Evolutionary conservation across 2,797 vertebrate genomes (phyloP).

Genomic region (Lepilemur septentrionalis): DNA sequence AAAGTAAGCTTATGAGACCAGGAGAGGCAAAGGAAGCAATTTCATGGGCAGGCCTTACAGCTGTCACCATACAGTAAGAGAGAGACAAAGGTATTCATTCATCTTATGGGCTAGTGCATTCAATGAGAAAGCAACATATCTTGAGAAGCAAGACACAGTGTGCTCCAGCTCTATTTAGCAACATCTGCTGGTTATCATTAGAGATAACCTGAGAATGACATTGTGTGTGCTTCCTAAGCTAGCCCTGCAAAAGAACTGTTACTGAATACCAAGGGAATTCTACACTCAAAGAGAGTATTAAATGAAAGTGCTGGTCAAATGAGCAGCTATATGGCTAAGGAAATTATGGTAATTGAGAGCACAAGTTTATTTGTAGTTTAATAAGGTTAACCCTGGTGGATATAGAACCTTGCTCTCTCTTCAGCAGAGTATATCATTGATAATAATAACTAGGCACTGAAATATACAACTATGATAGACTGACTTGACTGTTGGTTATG

Average conservation of each 20-base stretch:
- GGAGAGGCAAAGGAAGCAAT: neutral
- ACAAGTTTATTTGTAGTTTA: neutral
- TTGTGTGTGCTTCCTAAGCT: neutral
- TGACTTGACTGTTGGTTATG: neutral
- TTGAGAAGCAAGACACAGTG: neutral
- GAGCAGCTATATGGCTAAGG: neutral
- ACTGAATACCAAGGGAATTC: neutral
- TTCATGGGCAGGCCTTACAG: neutral
- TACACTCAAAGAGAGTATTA: neutral
- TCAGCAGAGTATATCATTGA: neutral
- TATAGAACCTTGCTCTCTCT: neutral
- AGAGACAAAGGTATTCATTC: neutral
- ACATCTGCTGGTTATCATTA: neutral
- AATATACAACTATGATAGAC: neutral
- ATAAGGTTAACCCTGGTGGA: neutral
- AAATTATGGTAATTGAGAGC: neutral
- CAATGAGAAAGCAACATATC: neutral
- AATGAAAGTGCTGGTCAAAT: neutral
- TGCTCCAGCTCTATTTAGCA: neutral
- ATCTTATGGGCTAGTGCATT: neutral
- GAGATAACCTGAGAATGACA: neutral
- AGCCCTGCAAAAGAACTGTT: neutral
- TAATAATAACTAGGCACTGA: neutral
- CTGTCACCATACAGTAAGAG: neutral
- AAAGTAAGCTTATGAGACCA: neutral